These are phyloP conservation scores for Lethenteron reissneri DNA, from an alignment of 2,113 vertebrate genomes.

Conservation along the genomic window DNA sequence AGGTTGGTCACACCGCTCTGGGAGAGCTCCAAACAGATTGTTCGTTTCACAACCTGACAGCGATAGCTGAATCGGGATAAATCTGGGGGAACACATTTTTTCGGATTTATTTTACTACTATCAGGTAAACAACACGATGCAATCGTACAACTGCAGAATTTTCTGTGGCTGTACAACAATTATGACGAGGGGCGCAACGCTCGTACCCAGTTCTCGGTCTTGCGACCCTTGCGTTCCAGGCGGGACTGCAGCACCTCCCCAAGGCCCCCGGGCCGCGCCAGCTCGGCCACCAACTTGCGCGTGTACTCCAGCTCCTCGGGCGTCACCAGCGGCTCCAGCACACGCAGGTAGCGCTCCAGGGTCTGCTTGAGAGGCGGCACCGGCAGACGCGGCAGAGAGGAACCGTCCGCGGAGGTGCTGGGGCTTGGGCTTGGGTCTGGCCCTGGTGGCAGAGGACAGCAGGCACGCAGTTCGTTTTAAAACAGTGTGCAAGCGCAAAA, in stretches of 20 bases:
- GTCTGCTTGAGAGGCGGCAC: conserved; percentile 64
- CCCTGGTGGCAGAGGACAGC: neutral
- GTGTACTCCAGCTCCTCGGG: conserved; percentile 48
- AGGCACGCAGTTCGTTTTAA: too few relatives aligned
- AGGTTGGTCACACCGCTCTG: too few relatives aligned
- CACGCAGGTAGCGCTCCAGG: conserved; percentile 46
- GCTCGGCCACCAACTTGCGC: conserved; percentile 35
- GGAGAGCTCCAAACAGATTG: too few relatives aligned
- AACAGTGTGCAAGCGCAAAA: too few relatives aligned
- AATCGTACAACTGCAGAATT: too few relatives aligned
- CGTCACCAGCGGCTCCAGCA: conserved; percentile 55
- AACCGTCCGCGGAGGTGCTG: neutral
- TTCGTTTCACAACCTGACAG: too few relatives aligned
- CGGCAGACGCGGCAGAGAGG: conserved; percentile 36
- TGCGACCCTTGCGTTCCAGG: conserved; percentile 45
- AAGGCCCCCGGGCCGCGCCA: conserved; percentile 38
- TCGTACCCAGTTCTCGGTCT: conserved; percentile 69
- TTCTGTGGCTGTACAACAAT: too few relatives aligned
- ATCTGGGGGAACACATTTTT: too few relatives aligned
- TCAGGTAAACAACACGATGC: too few relatives aligned
- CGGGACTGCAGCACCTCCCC: conserved; percentile 63
- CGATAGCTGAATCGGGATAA: too few relatives aligned
- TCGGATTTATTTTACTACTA: too few relatives aligned
- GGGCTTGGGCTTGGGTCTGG: neutral
- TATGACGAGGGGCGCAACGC: neutral